Conservation (phyloP, 1,140 invertebrate genomes). For the Pomacea maculata region DNA sequence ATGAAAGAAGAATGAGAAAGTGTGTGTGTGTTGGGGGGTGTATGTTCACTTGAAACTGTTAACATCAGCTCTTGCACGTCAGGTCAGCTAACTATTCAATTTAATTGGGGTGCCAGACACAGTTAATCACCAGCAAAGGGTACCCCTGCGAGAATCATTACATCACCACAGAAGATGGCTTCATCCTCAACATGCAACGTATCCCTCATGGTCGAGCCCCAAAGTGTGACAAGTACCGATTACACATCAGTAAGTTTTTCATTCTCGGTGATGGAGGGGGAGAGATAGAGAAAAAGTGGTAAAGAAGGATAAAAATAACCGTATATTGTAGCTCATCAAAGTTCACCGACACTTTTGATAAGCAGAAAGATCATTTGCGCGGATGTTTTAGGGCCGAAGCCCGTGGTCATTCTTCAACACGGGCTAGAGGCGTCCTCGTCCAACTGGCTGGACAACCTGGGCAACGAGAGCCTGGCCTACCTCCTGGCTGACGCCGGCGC, state of each 20-base stretch:
- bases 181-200: conserved; percentile 52
- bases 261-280: too few relatives aligned
- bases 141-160: conserved; percentile 52
- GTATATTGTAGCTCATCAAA: too few relatives aligned
- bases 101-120: conserved; percentile 25
- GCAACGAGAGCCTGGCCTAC: conserved; percentile 52
- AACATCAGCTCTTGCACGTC: too few relatives aligned
- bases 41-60: too few relatives aligned
- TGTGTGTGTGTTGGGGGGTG: too few relatives aligned
- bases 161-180: conserved; percentile 56
- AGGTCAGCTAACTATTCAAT: too few relatives aligned
- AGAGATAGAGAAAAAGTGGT: too few relatives aligned
- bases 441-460: conserved; percentile 46
- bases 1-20: too few relatives aligned
- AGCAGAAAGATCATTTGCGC: too few relatives aligned
- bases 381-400: conserved; percentile 5
- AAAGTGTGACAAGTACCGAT: neutral
- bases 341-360: neutral
- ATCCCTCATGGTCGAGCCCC: conserved; percentile 41
- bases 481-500: conserved; percentile 77
- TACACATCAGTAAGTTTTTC: too few relatives aligned
- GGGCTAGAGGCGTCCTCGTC: conserved; percentile 45
- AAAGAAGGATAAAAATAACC: too few relatives aligned
- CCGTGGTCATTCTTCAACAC: conserved; percentile 52
- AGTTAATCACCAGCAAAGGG: conserved; percentile 51